Evolutionary conservation across 2,797 vertebrate species (phyloP).

Genomic region (Mareca penelope): DNA sequence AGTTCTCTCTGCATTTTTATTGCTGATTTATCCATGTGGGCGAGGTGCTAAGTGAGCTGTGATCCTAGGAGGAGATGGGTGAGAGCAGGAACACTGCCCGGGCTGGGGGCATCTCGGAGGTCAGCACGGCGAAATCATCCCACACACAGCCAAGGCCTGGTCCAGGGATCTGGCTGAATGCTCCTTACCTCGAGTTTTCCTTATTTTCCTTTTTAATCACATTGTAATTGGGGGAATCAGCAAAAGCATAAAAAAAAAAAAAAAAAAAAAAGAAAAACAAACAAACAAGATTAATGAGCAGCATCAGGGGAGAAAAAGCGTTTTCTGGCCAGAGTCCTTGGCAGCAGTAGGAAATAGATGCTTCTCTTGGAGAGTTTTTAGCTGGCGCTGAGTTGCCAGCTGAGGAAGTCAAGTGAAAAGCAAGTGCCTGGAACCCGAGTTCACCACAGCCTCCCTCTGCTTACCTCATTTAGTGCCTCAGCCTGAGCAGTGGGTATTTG

Average conservation of each 20-base stretch:
- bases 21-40: constrained; percentile 8
- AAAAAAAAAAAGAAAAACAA: neutral
- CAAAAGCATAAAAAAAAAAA: neutral
- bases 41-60: neutral
- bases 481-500: neutral
- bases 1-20: constrained; percentile 55
- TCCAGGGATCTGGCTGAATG: rapidly evolving
- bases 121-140: neutral
- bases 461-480: neutral
- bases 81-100: neutral
- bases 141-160: neutral
- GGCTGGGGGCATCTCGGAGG: rapidly evolving
- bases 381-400: neutral
- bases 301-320: neutral
- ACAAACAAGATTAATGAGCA: constrained; percentile 35
- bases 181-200: neutral
- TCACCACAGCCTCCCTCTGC: neutral
- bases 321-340: constrained; percentile 5
- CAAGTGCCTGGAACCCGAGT: neutral
- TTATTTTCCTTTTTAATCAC: neutral
- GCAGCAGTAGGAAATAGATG: neutral
- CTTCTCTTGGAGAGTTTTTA: neutral
- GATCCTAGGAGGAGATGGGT: neutral
- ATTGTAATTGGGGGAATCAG: neutral
- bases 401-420: constrained; percentile 30